phyloP scores from a whole-genome alignment of 2,888 invertebrate species.

The Chrysina gloriosa region DNA sequence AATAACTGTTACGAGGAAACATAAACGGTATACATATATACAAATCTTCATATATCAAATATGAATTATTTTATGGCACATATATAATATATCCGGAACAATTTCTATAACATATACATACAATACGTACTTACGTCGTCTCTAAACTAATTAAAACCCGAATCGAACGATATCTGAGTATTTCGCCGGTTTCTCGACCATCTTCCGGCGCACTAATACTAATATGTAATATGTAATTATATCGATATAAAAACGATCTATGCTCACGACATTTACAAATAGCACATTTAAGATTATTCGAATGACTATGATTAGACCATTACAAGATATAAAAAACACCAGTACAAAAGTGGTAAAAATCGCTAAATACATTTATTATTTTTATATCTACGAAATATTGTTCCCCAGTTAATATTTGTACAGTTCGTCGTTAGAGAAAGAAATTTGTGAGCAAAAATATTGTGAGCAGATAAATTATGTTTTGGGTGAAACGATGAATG shows the following conservation, averaged over 20 bases:
- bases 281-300: conserved; percentile 38
- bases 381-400: conserved; percentile 43
- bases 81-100: conserved; percentile 40
- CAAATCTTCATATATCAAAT: conserved; percentile 45
- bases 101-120: conserved; percentile 25
- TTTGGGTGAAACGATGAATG: conserved; percentile 3
- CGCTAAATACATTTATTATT: conserved; percentile 32
- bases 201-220: not conserved
- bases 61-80: conserved; percentile 48
- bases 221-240: conserved; percentile 28
- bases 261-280: conserved; percentile 39
- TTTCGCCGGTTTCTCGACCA: not conserved
- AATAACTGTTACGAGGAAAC: conserved; percentile 47
- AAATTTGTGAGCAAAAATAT: conserved; percentile 41
- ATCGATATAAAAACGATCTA: conserved; percentile 5
- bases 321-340: conserved; percentile 27
- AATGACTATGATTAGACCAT: conserved; percentile 24
- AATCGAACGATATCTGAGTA: conserved; percentile 10
- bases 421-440: conserved; percentile 5
- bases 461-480: conserved; percentile 24
- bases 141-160: conserved; percentile 10
- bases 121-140: not conserved
- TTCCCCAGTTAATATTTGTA: conserved; percentile 43
- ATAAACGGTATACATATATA: conserved; percentile 43
- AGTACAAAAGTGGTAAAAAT: conserved; percentile 40